Evolutionary conservation across 1,140 invertebrate species (phyloP).

Genomic region (Cydia strobilella): DNA sequence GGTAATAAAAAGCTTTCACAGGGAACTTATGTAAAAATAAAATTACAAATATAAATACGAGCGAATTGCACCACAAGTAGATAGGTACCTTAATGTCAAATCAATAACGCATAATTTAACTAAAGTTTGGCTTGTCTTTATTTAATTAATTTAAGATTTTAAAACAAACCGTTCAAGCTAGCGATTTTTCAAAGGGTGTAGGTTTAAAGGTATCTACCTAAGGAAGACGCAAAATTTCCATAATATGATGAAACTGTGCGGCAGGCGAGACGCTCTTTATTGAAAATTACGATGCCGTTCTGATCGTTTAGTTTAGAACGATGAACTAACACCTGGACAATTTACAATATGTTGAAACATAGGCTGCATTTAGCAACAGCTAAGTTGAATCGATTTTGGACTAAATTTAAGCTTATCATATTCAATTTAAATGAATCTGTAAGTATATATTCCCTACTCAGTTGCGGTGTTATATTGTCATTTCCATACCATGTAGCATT

Average conservation of each 20-base stretch:
- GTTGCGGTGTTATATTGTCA: too few species aligned
- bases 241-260: conserved; percentile 25
- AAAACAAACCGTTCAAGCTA: neutral
- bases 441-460: too few species aligned
- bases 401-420: too few species aligned
- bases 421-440: too few species aligned
- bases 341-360: neutral
- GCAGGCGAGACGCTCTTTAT: conserved; percentile 15
- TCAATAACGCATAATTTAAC: too few species aligned
- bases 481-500: too few species aligned
- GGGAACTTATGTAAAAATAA: too few species aligned
- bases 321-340: neutral
- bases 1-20: too few species aligned
- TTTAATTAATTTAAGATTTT: neutral
- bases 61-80: too few species aligned
- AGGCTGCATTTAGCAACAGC: neutral
- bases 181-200: neutral
- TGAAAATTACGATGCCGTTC: conserved; percentile 13
- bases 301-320: neutral
- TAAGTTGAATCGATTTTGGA: neutral
- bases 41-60: too few species aligned
- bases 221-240: conserved; percentile 17
- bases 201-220: neutral
- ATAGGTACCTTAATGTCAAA: neutral
- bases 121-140: too few species aligned